Base-by-base conservation (phyloP, 1,140 invertebrate species). In the Euura saliciscinereae region DNA sequence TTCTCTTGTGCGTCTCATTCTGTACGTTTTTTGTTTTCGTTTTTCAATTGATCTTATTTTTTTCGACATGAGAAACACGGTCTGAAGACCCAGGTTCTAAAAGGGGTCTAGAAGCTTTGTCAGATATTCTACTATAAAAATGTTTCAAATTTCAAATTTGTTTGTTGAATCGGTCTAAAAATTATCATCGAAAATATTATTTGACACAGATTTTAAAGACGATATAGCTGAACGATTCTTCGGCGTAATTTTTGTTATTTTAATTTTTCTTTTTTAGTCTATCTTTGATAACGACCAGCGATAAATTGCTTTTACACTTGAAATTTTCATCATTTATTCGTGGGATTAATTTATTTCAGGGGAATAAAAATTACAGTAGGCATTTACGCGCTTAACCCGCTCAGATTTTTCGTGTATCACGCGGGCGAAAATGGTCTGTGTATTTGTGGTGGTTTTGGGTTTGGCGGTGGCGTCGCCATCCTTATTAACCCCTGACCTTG, bases 341-440 rank as follows among this genome's bases (percentile, higher is more conserved):
- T 10, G 59, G 59, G 13, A 64, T 64, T 64, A 64, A 28, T 28
- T 28, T 28, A 28, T 28, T 28, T 28, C 28, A 28, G 28, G 28
- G 28, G 28, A 28, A 28, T 13, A 13, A 64, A 64, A 64, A 64
- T 10, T 10, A 64, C 8, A 64, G 59, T 10, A 64, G 59, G 13
- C 1, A 28, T 28, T 1, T 28, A 28, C 28, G 28, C 59, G 59
- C 13, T 28, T 28, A 28, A 28, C 28, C 28, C 28, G 28, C 28
- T 28, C 28, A 28, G 28, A 28, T 28, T 67, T n/a, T 42, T 42
- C 66, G 80, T 77, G 79, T 85, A 87, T 88, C 86, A 88, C 86
- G 86, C 86, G 44, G 86, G 86, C 79, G 86, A 87, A 66, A 88
- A 88, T 3, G 86, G 86, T 78, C 86, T 83, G 73, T 88, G 86